Conservation (phyloP, 2,797 vertebrate genomes). For the Sebastiscus albofasciatus region DNA sequence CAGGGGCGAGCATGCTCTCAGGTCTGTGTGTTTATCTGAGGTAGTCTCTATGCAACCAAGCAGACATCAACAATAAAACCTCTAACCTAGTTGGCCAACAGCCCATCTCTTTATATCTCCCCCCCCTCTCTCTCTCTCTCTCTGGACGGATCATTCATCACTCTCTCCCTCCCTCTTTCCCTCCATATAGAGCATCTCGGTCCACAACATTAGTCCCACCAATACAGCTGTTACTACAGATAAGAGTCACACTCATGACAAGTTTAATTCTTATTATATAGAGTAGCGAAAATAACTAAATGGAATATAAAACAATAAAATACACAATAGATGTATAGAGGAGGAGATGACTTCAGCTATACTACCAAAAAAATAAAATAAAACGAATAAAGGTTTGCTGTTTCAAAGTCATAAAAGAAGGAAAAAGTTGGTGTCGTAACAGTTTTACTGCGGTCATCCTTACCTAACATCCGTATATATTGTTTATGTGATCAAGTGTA, state of each 20-base stretch:
- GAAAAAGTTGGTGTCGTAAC: neutral
- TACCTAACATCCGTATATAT: neutral
- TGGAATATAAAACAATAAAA: neutral
- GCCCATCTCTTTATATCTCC: conserved; percentile 41
- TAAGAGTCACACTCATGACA: conserved; percentile 29
- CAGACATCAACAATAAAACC: conserved; percentile 71
- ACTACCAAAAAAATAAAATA: neutral
- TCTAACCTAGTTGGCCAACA: conserved; percentile 67
- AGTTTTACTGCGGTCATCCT: neutral
- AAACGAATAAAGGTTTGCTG: neutral
- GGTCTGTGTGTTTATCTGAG: conserved; percentile 54
- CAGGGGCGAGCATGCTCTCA: conserved; percentile 29
- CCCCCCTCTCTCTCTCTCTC: neutral
- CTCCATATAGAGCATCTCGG: conserved; percentile 20
- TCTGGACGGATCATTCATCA: conserved; percentile 53
- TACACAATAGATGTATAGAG: neutral
- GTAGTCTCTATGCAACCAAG: conserved; percentile 53
- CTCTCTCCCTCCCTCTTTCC: conserved; percentile 13
- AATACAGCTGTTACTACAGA: conserved; percentile 55
- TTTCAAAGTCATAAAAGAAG: conserved; percentile 9
- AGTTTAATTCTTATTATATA: neutral
- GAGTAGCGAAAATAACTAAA: neutral
- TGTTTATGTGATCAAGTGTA: neutral
- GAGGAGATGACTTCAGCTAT: neutral
- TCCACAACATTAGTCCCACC: conserved; percentile 26